Percentiles rank a stretch among this genome's conserved stretches.
phyloP scores from a whole-genome alignment of 2,888 invertebrate genomes.

The Saturnia japonica region DNA sequence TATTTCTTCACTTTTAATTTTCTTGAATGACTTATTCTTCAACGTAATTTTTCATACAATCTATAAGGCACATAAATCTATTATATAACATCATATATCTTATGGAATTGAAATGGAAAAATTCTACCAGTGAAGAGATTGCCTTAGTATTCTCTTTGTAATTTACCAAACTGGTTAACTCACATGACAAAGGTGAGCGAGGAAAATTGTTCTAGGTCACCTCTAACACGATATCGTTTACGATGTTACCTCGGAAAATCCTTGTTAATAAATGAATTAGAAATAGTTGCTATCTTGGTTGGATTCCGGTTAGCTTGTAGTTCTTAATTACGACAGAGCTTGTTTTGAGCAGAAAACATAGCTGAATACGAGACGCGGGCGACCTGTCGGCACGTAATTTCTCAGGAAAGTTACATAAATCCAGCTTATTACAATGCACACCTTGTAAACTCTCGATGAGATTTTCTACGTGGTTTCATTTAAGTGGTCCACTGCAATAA shows the following conservation, averaged over 20 bases:
- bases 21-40: neutral
- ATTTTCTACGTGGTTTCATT: neutral
- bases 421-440: neutral
- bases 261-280: conserved; percentile 1
- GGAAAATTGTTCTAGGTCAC: conserved; percentile 14
- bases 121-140: neutral
- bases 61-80: neutral
- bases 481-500: no score
- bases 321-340: conserved; percentile 11
- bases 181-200: conserved; percentile 11
- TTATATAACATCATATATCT: neutral
- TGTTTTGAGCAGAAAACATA: neutral
- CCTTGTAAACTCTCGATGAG: neutral
- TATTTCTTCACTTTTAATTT: neutral
- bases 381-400: neutral
- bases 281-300: neutral
- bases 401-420: neutral
- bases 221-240: conserved; percentile 5
- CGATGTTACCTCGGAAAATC: neutral
- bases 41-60: neutral
- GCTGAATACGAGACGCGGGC: neutral
- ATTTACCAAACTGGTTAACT: conserved; percentile 17
- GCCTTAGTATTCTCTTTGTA: conserved; percentile 7
- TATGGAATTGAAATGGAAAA: neutral
- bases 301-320: conserved; percentile 12